Evolutionary conservation across 2,797 vertebrate species (phyloP).

Genomic region (Ispidina picta): DNA sequence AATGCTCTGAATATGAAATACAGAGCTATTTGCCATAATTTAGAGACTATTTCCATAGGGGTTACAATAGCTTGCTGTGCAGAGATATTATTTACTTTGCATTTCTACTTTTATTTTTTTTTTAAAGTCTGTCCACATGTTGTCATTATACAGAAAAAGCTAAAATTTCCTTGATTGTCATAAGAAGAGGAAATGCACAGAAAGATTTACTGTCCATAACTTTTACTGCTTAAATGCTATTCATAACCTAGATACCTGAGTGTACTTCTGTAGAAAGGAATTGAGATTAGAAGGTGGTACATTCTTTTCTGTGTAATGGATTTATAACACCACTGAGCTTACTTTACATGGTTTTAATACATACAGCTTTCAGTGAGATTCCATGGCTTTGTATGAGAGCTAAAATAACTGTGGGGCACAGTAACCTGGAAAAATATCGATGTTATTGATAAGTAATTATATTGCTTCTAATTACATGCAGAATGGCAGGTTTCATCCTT

Average conservation of each 20-base stretch:
- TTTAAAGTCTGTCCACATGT: background rate
- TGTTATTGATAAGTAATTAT: background rate
- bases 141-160: background rate
- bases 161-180: background rate
- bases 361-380: background rate
- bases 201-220: background rate
- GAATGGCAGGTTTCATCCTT: background rate
- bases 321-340: background rate
- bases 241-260: background rate
- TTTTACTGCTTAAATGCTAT: background rate
- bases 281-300: background rate
- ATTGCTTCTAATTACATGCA: background rate
- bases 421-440: background rate
- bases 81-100: background rate
- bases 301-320: background rate
- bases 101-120: background rate
- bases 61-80: background rate
- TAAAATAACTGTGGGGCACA: background rate
- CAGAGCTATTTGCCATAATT: background rate
- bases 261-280: background rate
- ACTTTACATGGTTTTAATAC: background rate
- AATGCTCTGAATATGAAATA: background rate
- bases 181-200: background rate
- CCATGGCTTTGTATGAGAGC: rapidly evolving
- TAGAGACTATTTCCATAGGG: background rate